These are phyloP conservation scores for Patagioenas fasciata DNA, from an alignment of 2,113 vertebrate genomes.

Conservation along the genomic window DNA sequence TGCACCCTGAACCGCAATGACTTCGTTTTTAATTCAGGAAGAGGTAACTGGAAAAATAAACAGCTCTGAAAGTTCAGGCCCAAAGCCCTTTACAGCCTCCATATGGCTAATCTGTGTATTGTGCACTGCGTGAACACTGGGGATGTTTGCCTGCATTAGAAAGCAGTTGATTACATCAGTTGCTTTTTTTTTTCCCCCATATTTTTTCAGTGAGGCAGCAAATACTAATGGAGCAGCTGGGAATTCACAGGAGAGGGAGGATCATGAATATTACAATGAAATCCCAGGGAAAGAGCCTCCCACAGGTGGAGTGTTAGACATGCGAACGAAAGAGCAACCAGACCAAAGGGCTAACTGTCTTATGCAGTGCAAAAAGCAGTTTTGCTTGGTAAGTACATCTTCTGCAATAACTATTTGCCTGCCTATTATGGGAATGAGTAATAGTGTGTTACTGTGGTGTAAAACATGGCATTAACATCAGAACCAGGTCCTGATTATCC, in stretches of 20 bases:
- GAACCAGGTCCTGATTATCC: slow-evolving; percentile 31
- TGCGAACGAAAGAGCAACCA: slow-evolving; percentile 61
- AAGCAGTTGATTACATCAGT: slow-evolving; percentile 16
- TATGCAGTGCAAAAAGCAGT: slow-evolving; percentile 62
- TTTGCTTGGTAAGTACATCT: slow-evolving; percentile 68
- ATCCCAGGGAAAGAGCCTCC: slow-evolving; percentile 83
- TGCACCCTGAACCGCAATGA: not conserved
- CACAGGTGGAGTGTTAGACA: slow-evolving; percentile 75
- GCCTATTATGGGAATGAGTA: not conserved
- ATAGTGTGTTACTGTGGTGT: slow-evolving; percentile 16
- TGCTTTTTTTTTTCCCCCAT: not conserved
- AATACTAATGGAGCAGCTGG: slow-evolving; percentile 58
- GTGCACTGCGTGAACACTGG: not conserved
- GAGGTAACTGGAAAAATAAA: slow-evolving; percentile 13
- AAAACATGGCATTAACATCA: slow-evolving; percentile 23
- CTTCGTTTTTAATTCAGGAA: not conserved
- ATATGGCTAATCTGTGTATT: not conserved
- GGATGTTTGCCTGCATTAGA: not conserved
- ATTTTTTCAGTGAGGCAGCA: slow-evolving; percentile 67
- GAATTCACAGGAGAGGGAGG: slow-evolving; percentile 61
- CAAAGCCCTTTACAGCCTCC: slow-evolving; percentile 20
- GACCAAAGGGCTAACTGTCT: slow-evolving; percentile 60
- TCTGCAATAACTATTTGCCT: not conserved
- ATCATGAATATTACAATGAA: slow-evolving; percentile 86
- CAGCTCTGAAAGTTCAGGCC: not conserved